Base-by-base conservation (phyloP, 2,113 vertebrate species). In the Chitala chitala region DNA sequence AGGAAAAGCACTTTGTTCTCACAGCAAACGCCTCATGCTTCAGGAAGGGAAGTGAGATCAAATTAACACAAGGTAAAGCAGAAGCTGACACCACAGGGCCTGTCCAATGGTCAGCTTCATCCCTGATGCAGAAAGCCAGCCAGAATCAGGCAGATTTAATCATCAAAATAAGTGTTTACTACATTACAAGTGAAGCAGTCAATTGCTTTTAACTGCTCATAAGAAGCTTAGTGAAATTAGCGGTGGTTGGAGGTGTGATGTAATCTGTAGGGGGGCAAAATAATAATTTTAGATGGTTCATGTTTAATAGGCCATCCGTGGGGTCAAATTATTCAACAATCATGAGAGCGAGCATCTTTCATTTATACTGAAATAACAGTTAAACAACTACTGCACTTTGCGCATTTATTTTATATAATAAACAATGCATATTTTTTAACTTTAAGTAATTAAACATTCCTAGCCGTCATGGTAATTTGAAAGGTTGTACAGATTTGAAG, bases 291-390 rank as follows among this genome's bases (percentile, higher is more conserved):
- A 64, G 77, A 69, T 74, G 80, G 75, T 63, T 69, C 76, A 72
- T 78, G 69, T 79, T 82, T 81, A 50, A 56, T 82, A 77, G 73
- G 17, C 74, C 70, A 81, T 71, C 56, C 68, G 44, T 42, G 33
- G 46, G 51, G 40, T 81, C 76, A 69, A 40, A 75, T 79, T 81
- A 76, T 77, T 38, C 69, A 72, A 65, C 72, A 73, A 73, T 48
- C 48, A 75, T 40, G 38, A 58, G 64, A 69, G 6, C 48, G 54
- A 77, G 24, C 31, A 12, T 2, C 31, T 38, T 8, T 36, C 13
- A 64, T 1, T 64, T 40, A 40, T 22, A 42, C 12, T 7, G 13
- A 51, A 24, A 50, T 22, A 26, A 33, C n/a, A 51, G 29, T 46
- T 51, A 1, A 69, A 33, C 26, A 50, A 50, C 17, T 29, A 4